Base-by-base conservation (phyloP, 1,140 invertebrate species). In the Antheraea mylitta region DNA sequence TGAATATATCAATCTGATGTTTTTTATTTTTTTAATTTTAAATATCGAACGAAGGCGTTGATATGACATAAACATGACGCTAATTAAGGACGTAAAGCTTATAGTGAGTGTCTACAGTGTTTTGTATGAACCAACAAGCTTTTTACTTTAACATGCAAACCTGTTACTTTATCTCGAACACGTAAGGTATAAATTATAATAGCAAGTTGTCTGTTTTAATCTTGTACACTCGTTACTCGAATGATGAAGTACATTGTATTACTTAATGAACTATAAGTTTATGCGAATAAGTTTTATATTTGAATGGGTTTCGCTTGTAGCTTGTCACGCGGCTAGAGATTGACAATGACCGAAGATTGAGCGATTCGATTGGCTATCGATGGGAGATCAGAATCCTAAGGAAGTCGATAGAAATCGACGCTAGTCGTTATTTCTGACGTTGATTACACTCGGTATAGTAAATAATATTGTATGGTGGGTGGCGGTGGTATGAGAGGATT, bases 321-420 rank as follows among this genome's bases (percentile, higher is more conserved):
- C 75, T 71, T 82, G 75, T 78, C 76, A 79, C 74, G 70, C 75
- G 63, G 71, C 68, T 69, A 70, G 69, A 58, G 61, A 73, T 80
- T 79, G 79, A 83, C 79, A 83, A 81, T 81, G 78, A 80, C 60
- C 71, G 73, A 66, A 71, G 80, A 79, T 81, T 80, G 79, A 83
- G 75, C 74, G 81, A 79, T 81, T 67, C 71, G 79, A 83, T 83
- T 70, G 71, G 53, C 19, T 63, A 53, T 73, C 72, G 78, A 80
- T 80, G 77, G 74, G 68, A 76, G 74, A 83, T 83, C 72, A 62
- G 59, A 65, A 75, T 78, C 76, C 67, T 68, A 61, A 72, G 66
- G 63, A 59, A 64, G 75, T 74, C 74, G 76, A 76, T 74, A 71
- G 60, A 37, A 72, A 75, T 69, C 72, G 68, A 73, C 66, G 72